phyloP scores from a whole-genome alignment of 1,140 invertebrate species.

The Drosophila virilis region DNA sequence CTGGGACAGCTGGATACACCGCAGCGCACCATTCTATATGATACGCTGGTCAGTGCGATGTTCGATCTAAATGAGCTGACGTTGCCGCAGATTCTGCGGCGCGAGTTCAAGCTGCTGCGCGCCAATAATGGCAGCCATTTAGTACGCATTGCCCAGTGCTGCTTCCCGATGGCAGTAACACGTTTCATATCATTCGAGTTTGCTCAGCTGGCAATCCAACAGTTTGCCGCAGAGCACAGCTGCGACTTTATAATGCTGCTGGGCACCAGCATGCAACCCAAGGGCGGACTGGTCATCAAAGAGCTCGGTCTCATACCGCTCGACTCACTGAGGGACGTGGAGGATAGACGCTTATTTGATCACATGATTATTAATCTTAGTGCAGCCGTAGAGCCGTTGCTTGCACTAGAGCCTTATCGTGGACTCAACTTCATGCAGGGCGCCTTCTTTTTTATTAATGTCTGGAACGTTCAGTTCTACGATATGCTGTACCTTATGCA shows the following conservation, averaged over 20 bases:
- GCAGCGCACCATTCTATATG: slow-evolving; percentile 83
- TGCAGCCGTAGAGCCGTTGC: slow-evolving; percentile 27
- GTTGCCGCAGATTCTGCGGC: slow-evolving; percentile 80
- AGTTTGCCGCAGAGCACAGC: slow-evolving; percentile 84
- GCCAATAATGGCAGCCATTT: slow-evolving; percentile 87
- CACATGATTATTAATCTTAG: slow-evolving; percentile 56
- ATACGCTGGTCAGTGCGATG: slow-evolving; percentile 85
- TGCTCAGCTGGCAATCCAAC: slow-evolving; percentile 80
- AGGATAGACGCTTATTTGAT: slow-evolving; percentile 34
- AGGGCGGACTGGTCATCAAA: slow-evolving; percentile 12
- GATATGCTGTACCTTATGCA: slow-evolving; percentile 38
- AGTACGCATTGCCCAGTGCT: slow-evolving; percentile 84
- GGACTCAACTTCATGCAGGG: slow-evolving; percentile 65
- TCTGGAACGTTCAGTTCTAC: slow-evolving; percentile 25
- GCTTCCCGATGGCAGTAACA: slow-evolving; percentile 86
- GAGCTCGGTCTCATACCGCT: slow-evolving; percentile 41
- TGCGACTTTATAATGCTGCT: slow-evolving; percentile 84
- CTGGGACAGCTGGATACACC: slow-evolving; percentile 39
- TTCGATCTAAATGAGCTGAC: slow-evolving; percentile 85
- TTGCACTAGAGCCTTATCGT: slow-evolving; percentile 39
- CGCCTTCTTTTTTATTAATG: slow-evolving; percentile 74
- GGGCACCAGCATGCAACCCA: slow-evolving; percentile 75
- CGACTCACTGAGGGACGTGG: slow-evolving; percentile 83
- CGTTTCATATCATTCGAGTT: slow-evolving; percentile 85
- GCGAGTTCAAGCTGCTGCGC: slow-evolving; percentile 83